Conservation (phyloP, 2,113 vertebrate genomes). For the Malurus melanocephalus region DNA sequence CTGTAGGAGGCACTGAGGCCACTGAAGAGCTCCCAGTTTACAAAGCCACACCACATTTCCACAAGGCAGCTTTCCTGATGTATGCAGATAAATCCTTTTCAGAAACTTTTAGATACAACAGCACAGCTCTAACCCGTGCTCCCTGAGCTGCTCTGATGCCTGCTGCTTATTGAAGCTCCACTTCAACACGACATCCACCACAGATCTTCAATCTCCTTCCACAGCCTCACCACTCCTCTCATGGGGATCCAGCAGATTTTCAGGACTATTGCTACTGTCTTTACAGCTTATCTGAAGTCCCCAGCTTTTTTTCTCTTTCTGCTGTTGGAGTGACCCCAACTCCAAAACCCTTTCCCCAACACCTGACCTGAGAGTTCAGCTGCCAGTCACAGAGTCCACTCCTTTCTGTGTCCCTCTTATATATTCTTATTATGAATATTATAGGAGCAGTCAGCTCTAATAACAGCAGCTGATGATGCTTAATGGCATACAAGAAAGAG, state of each 20-base stretch:
- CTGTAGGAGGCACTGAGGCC: not conserved
- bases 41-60: not conserved
- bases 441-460: not conserved
- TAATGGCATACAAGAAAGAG: not conserved
- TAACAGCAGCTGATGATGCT: not conserved
- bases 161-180: not conserved
- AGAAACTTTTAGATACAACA: not conserved
- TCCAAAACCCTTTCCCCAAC: not conserved
- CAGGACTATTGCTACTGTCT: not conserved
- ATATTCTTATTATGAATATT: not conserved
- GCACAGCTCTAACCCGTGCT: not conserved
- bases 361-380: not conserved
- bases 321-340: not conserved
- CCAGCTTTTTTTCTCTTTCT: not conserved
- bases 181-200: not conserved
- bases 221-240: not conserved
- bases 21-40: not conserved
- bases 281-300: not conserved
- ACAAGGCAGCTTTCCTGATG: not conserved
- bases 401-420: not conserved
- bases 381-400: not conserved
- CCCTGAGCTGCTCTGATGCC: not conserved
- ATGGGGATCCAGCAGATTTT: not conserved
- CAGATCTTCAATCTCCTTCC: not conserved
- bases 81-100: not conserved